Percentiles rank a stretch among this genome's conserved stretches.
Evolutionary conservation across 2,888 invertebrate genomes (phyloP).

Genomic region (Pharmacophagus antenor): DNA sequence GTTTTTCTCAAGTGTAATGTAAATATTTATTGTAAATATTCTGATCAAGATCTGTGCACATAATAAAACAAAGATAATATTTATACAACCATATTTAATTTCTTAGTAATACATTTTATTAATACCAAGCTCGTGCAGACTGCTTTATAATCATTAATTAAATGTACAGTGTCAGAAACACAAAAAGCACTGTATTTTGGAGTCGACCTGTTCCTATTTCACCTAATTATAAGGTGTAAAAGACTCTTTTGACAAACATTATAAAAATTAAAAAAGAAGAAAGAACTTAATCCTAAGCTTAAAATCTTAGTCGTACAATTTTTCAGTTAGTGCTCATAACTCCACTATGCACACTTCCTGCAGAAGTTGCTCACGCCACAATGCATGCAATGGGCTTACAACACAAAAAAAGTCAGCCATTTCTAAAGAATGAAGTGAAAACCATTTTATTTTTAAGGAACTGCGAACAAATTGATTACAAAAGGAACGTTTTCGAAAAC

Average conservation of each 20-base stretch:
- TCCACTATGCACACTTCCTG: constrained; percentile 54
- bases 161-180: too few relatives aligned
- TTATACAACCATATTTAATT: too few relatives aligned
- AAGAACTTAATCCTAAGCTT: not conserved
- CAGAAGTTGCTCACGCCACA: constrained; percentile 57
- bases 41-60: too few relatives aligned
- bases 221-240: not conserved
- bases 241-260: not conserved
- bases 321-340: constrained; percentile 60
- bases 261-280: not conserved
- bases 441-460: constrained; percentile 39
- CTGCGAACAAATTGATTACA: constrained; percentile 34
- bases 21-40: too few relatives aligned
- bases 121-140: too few relatives aligned
- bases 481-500: constrained; percentile 20
- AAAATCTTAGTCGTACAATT: constrained; percentile 3
- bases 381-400: constrained; percentile 57
- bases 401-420: constrained; percentile 43
- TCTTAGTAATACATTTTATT: too few relatives aligned
- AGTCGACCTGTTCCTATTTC: too few relatives aligned
- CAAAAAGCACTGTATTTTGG: too few relatives aligned
- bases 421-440: constrained; percentile 35
- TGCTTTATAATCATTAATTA: too few relatives aligned
- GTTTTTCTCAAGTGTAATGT: too few relatives aligned
- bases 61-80: too few relatives aligned